Evolutionary conservation across 2,888 invertebrate genomes (phyloP).

Genomic region (Graphium colonna): DNA sequence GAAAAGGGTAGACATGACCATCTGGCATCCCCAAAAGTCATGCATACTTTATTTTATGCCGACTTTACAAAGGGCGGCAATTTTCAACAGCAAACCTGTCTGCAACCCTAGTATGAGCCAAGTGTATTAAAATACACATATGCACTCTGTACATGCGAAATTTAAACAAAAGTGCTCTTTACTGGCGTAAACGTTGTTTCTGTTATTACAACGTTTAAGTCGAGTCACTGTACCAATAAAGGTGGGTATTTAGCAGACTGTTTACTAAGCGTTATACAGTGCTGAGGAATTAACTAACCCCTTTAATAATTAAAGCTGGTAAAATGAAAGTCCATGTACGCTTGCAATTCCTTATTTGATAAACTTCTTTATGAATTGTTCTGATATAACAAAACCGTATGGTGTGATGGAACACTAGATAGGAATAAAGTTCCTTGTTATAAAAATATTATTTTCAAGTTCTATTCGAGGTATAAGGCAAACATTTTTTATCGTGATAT

Average conservation of each 20-base stretch:
- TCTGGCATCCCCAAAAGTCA: too few relatives aligned
- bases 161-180: constrained; percentile 18
- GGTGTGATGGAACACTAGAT: neutral
- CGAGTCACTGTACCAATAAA: constrained; percentile 64
- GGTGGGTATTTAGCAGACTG: constrained; percentile 76
- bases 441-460: too few relatives aligned
- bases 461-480: too few relatives aligned
- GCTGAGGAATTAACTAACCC: constrained; percentile 72
- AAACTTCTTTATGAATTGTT: neutral
- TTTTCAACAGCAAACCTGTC: too few relatives aligned
- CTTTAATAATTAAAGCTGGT: constrained; percentile 67
- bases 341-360: neutral
- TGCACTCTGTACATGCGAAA: constrained; percentile 3
- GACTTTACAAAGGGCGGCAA: too few relatives aligned
- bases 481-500: too few relatives aligned
- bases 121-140: constrained; percentile 11
- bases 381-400: too few relatives aligned
- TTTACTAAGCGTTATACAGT: constrained; percentile 70
- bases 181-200: constrained; percentile 45
- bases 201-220: constrained; percentile 62
- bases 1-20: too few relatives aligned
- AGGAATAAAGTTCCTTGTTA: too few relatives aligned
- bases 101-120: too few relatives aligned
- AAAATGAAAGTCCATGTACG: constrained; percentile 11
- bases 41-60: too few relatives aligned